These are phyloP conservation scores for Agapornis roseicollis DNA, from an alignment of 2,113 vertebrate genomes.

Conservation along the genomic window DNA sequence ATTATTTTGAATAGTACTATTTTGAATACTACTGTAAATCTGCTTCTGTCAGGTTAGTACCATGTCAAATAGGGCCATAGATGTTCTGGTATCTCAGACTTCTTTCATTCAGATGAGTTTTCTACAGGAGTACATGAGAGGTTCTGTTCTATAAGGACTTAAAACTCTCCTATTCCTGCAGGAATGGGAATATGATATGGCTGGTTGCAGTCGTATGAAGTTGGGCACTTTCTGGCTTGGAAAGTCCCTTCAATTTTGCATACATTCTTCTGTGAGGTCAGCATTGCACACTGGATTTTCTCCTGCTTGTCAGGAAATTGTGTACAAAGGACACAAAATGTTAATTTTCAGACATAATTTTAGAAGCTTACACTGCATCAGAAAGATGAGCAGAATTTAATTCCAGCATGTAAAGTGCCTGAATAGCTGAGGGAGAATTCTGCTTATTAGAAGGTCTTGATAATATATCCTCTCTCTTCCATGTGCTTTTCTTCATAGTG, in stretches of 20 bases:
- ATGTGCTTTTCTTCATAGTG: background rate
- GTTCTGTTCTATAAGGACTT: background rate
- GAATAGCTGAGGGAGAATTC: background rate
- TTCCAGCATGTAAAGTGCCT: background rate
- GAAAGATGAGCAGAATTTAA: background rate
- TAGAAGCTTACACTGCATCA: background rate
- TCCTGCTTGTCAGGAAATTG: background rate
- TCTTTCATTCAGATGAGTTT: background rate
- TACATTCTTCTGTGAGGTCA: background rate
- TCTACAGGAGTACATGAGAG: background rate
- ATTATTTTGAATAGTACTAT: background rate
- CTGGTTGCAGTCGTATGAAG: background rate
- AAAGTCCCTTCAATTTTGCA: background rate
- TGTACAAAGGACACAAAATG: background rate
- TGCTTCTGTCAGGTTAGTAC: background rate
- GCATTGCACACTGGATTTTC: background rate
- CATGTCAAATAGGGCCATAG: background rate
- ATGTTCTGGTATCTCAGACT: background rate
- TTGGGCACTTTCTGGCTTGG: background rate
- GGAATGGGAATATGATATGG: background rate
- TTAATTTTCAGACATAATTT: background rate
- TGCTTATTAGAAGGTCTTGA: background rate
- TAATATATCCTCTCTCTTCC: background rate
- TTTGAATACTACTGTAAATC: background rate
- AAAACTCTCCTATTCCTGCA: background rate